Conservation (phyloP, 2,113 vertebrate genomes). For the Corydoras maculifer region DNA sequence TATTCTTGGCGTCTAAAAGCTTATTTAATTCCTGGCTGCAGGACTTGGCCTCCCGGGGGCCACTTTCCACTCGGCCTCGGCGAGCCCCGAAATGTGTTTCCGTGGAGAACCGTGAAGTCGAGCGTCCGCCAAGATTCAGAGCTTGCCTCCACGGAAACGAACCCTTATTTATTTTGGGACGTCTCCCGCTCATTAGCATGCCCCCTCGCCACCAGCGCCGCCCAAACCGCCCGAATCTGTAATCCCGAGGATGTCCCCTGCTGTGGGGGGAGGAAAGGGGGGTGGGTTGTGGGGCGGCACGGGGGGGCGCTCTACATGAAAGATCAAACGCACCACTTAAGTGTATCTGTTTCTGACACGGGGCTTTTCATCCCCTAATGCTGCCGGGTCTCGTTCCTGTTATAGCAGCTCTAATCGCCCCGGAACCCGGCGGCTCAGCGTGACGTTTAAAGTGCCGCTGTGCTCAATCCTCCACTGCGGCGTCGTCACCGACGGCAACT, state of each 20-base stretch:
- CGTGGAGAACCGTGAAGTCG: too few relatives aligned
- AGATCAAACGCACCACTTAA: constrained; percentile 44
- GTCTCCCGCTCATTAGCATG: constrained; percentile 28
- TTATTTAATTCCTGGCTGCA: constrained; percentile 3
- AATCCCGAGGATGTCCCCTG: constrained; percentile 36
- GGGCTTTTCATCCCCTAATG: constrained; percentile 35
- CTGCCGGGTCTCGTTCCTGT: constrained; percentile 31
- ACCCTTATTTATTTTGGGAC: constrained; percentile 17
- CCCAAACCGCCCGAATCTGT: constrained; percentile 17
- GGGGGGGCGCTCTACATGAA: constrained; percentile 14
- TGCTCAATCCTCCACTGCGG: constrained; percentile 9
- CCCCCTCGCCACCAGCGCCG: background rate
- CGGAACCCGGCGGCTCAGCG: constrained; percentile 24
- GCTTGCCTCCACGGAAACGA: too few relatives aligned
- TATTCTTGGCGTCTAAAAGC: constrained; percentile 7
- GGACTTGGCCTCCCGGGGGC: background rate
- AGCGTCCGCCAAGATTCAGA: too few relatives aligned
- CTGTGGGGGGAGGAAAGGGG: constrained; percentile 12
- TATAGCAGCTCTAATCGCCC: constrained; percentile 37
- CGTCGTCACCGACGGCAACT: constrained; percentile 7
- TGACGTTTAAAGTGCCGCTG: constrained; percentile 5
- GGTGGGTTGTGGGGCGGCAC: too few relatives aligned
- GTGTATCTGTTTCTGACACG: constrained; percentile 21
- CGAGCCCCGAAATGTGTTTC: background rate
- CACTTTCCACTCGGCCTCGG: background rate